These are phyloP conservation scores for Delia radicum DNA, from an alignment of 1,140 invertebrate species.

Conservation along the genomic window DNA sequence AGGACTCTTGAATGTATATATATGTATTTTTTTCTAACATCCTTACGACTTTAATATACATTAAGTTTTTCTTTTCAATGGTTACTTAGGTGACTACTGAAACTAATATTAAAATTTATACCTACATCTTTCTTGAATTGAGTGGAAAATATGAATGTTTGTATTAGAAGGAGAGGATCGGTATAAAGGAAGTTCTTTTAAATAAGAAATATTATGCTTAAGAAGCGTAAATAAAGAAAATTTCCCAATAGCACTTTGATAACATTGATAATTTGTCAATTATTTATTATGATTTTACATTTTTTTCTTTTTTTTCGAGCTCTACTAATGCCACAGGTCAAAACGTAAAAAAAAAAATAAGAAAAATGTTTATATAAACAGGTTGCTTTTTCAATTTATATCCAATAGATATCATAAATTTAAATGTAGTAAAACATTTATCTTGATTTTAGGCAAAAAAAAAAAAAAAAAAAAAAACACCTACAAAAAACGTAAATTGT, in stretches of 20 bases:
- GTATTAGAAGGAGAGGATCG: not conserved
- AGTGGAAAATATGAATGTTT: not conserved
- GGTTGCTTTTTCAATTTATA: not conserved
- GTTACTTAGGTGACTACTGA: not conserved
- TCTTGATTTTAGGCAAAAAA: not conserved
- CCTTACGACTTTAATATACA: not conserved
- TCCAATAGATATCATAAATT: not conserved
- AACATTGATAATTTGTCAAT: constrained; percentile 7
- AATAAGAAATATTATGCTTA: not conserved
- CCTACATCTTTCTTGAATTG: not conserved
- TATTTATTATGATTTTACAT: not conserved
- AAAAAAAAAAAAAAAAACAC: too few relatives aligned
- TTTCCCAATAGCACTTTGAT: not conserved
- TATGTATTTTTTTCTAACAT: not conserved
- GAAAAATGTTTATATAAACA: not conserved
- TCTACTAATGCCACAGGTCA: not conserved
- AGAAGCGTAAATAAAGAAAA: not conserved
- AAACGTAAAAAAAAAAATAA: not conserved
- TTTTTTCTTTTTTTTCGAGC: too few relatives aligned
- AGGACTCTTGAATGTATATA: not conserved
- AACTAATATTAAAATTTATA: not conserved
- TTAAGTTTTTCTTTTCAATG: not conserved
- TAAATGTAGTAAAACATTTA: not conserved
- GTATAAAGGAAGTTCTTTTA: not conserved
- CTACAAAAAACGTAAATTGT: too few relatives aligned